These are phyloP conservation scores for Brachionus asplanchnoidis DNA, from an alignment of 1,140 invertebrate species.

Conservation along the genomic window DNA sequence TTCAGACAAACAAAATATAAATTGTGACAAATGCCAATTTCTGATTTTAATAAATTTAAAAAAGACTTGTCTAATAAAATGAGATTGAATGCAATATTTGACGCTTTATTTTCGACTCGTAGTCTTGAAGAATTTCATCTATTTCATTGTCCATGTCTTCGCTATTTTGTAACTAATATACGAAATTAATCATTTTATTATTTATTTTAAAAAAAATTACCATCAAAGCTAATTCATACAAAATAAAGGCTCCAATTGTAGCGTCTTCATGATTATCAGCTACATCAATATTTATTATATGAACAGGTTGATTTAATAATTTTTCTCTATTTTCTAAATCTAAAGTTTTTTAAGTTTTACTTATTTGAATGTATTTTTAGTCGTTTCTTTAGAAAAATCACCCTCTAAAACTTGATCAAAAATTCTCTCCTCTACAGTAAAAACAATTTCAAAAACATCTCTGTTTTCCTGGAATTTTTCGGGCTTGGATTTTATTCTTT, in stretches of 20 bases:
- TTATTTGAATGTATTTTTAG: too few relatives aligned
- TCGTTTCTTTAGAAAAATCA: neutral
- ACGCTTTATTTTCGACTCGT: constrained; percentile 80
- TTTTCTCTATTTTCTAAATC: constrained; percentile 31
- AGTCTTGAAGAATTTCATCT: constrained; percentile 89
- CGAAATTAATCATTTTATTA: constrained; percentile 42
- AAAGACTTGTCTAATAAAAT: neutral
- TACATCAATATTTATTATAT: constrained; percentile 97
- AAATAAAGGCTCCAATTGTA: constrained; percentile 96
- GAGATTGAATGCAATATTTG: constrained; percentile 51
- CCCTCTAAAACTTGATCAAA: constrained; percentile 81
- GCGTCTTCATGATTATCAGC: constrained; percentile 99
- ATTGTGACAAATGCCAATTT: neutral
- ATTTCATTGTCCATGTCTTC: constrained; percentile 96
- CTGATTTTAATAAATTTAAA: too few relatives aligned
- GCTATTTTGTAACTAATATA: constrained; percentile 73
- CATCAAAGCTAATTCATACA: constrained; percentile 85
- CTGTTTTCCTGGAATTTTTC: constrained; percentile 85
- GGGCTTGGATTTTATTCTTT: constrained; percentile 85
- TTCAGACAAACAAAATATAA: neutral
- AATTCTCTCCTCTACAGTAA: constrained; percentile 95
- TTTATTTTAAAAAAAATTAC: constrained; percentile 55
- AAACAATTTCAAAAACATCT: constrained; percentile 90
- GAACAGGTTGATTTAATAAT: constrained; percentile 62
- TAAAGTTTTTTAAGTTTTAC: neutral